A percentile compares a stretch with the other conserved stretches of the same genome.
Conservation (phyloP, 2,888 invertebrate species). For the Volucella bombylans region DNA sequence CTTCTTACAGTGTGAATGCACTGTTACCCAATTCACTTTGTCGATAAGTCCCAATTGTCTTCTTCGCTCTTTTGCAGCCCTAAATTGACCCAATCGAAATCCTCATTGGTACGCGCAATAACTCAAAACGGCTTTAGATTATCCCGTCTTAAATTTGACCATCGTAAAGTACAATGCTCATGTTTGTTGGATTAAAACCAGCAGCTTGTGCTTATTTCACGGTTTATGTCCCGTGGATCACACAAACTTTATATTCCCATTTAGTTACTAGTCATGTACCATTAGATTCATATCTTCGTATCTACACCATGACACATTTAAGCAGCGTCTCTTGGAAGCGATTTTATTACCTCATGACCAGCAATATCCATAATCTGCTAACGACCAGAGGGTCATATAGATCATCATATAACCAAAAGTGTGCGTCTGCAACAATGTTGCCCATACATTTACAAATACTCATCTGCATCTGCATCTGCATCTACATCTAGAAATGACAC, state of each 20-base stretch:
- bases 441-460: slow-evolving; percentile 11
- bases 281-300: background rate
- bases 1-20: no score
- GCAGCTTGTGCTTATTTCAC: slow-evolving; percentile 29
- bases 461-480: slow-evolving; percentile 48
- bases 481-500: slow-evolving; percentile 17
- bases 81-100: no score
- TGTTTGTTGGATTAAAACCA: slow-evolving; percentile 15
- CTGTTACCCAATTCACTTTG: no score
- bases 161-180: background rate
- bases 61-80: no score
- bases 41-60: no score
- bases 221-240: slow-evolving; percentile 34
- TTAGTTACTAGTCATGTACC: slow-evolving; percentile 19
- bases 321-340: slow-evolving; percentile 1
- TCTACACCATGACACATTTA: slow-evolving; percentile 1
- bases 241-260: slow-evolving; percentile 27
- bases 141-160: background rate
- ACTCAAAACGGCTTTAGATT: no score
- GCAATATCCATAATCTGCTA: slow-evolving; percentile 32
- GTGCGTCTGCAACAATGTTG: slow-evolving; percentile 57
- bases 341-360: slow-evolving; percentile 48
- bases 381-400: slow-evolving; percentile 60
- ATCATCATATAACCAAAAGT: slow-evolving; percentile 60
- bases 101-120: no score